A percentile compares a stretch with the other conserved stretches of the same genome.
Conservation (phyloP, 1,140 invertebrate species). For the Danaus plexippus region DNA sequence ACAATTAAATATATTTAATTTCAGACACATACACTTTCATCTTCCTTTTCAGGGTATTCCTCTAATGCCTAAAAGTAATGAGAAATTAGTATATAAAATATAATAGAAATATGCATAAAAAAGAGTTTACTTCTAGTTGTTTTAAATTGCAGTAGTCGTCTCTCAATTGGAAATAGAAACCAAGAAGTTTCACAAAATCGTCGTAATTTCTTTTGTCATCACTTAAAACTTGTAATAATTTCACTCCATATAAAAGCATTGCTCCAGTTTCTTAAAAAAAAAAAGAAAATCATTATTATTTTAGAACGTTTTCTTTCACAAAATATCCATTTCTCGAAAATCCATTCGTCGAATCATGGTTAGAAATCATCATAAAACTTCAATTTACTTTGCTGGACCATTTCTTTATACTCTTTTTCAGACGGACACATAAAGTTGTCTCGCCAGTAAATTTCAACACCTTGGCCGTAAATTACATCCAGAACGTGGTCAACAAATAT, state of each 20-base stretch:
- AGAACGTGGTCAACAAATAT: constrained; percentile 7
- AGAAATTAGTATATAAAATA: neutral
- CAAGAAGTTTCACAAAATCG: constrained; percentile 9
- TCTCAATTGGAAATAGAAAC: constrained; percentile 22
- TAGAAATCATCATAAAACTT: constrained; percentile 1
- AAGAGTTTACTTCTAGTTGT: constrained; percentile 14
- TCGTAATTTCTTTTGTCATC: constrained; percentile 13
- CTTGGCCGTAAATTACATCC: constrained; percentile 18
- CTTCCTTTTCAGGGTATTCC: constrained; percentile 7
- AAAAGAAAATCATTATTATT: neutral
- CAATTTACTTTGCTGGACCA: constrained; percentile 18
- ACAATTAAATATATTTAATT: neutral
- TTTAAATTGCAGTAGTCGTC: constrained; percentile 25
- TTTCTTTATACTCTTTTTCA: constrained; percentile 15
- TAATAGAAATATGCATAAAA: neutral
- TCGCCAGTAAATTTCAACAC: constrained; percentile 22
- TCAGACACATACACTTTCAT: constrained; percentile 6
- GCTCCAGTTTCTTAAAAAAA: constrained; percentile 19
- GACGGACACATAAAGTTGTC: constrained; percentile 17
- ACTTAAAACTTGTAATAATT: constrained; percentile 19
- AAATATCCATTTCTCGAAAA: neutral
- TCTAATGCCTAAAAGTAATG: constrained; percentile 15
- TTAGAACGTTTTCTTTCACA: neutral
- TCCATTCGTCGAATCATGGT: neutral
- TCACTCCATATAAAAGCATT: constrained; percentile 11